phyloP scores from a whole-genome alignment of 2,888 invertebrate species.

The Acleris literana region DNA sequence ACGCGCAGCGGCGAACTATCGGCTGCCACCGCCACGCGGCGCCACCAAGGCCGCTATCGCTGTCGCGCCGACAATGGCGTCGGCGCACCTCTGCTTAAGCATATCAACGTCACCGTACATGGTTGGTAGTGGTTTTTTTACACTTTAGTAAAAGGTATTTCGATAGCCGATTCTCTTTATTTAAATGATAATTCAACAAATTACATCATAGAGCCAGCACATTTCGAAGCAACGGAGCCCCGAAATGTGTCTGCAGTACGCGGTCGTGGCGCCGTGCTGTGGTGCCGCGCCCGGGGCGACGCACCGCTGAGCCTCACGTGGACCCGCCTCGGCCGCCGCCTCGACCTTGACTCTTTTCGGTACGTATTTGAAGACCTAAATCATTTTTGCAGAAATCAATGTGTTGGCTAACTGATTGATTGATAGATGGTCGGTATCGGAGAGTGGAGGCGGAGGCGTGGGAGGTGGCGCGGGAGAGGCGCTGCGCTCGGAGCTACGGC shows the following conservation, averaged over 20 bases:
- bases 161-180: too few species aligned
- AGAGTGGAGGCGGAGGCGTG: constrained; percentile 85
- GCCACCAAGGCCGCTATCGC: constrained; percentile 90
- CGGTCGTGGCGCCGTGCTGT: constrained; percentile 86
- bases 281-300: constrained; percentile 91
- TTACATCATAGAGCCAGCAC: constrained; percentile 87
- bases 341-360: constrained; percentile 86
- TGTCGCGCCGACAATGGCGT: constrained; percentile 93
- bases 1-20: constrained; percentile 82
- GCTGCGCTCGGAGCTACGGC: constrained; percentile 86
- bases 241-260: constrained; percentile 84
- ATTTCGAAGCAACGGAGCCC: constrained; percentile 84
- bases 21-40: constrained; percentile 86
- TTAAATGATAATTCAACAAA: neutral
- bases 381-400: neutral
- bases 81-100: constrained; percentile 90
- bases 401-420: too few species aligned
- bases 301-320: constrained; percentile 90
- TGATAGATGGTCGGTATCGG: constrained; percentile 83
- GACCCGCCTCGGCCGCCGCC: constrained; percentile 87
- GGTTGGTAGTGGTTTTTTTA: constrained; percentile 77
- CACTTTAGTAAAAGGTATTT: too few species aligned
- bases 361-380: constrained; percentile 42
- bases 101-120: constrained; percentile 90
- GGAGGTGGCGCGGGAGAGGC: constrained; percentile 86